These are phyloP conservation scores for Leptinotarsa haldemani DNA, from an alignment of 2,888 invertebrate genomes.

Conservation along the genomic window DNA sequence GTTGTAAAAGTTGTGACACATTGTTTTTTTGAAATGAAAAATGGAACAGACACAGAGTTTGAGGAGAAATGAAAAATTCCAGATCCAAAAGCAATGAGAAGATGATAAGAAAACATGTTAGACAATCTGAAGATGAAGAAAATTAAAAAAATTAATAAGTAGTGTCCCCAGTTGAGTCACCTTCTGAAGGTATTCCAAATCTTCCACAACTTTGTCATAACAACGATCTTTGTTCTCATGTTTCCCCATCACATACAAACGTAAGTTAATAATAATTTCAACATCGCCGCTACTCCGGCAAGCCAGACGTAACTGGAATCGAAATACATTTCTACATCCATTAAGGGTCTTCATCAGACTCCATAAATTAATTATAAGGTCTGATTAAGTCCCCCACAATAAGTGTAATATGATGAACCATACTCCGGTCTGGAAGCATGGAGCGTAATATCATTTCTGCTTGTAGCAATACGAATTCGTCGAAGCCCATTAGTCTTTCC, in stretches of 20 bases:
- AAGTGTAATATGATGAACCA: slow-evolving; percentile 53
- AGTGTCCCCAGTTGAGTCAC: too few species aligned
- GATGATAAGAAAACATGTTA: too few species aligned
- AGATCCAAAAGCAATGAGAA: too few species aligned
- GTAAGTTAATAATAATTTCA: slow-evolving; percentile 11
- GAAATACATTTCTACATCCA: slow-evolving; percentile 50
- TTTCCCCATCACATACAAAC: background rate
- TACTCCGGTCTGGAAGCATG: slow-evolving; percentile 45
- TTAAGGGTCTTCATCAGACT: slow-evolving; percentile 62
- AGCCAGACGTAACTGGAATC: slow-evolving; percentile 32
- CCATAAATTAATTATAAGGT: slow-evolving; percentile 66
- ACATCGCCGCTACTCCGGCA: slow-evolving; percentile 6
- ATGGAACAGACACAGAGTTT: too few species aligned
- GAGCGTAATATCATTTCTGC: slow-evolving; percentile 46
- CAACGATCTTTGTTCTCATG: background rate
- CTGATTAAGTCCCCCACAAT: slow-evolving; percentile 65
- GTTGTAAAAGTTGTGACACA: too few species aligned
- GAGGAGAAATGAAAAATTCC: too few species aligned
- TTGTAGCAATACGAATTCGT: slow-evolving; percentile 41
- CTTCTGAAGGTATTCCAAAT: too few species aligned
- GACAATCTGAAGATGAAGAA: too few species aligned
- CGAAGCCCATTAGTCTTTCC: slow-evolving; percentile 37
- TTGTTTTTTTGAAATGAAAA: too few species aligned
- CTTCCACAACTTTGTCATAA: too few species aligned
- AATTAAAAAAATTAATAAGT: too few species aligned